Evolutionary conservation across 2,888 invertebrate genomes (phyloP).

Genomic region (Xanthia icteritia): DNA sequence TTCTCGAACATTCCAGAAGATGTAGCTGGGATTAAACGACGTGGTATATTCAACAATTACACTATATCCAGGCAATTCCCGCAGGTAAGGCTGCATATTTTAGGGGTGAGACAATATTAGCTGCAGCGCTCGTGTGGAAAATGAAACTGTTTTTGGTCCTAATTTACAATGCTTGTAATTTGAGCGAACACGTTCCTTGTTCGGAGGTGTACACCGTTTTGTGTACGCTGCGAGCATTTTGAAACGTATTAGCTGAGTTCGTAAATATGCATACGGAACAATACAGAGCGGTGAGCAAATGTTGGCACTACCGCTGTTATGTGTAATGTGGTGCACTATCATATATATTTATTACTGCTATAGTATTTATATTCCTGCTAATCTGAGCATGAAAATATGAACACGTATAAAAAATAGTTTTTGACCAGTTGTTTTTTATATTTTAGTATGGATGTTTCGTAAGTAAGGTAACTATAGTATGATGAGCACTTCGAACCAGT

Average conservation of each 20-base stretch:
- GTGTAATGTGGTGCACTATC: slow-evolving; percentile 59
- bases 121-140: slow-evolving; percentile 91
- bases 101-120: slow-evolving; percentile 89
- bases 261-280: slow-evolving; percentile 79
- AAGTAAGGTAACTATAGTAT: neutral
- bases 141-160: slow-evolving; percentile 88
- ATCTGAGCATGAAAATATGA: slow-evolving; percentile 6
- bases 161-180: slow-evolving; percentile 87
- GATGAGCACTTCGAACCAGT: neutral
- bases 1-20: slow-evolving; percentile 89
- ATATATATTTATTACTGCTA: slow-evolving; percentile 23
- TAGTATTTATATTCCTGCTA: slow-evolving; percentile 38
- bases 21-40: slow-evolving; percentile 88
- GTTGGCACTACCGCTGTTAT: slow-evolving; percentile 63
- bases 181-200: slow-evolving; percentile 80
- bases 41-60: slow-evolving; percentile 89
- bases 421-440: neutral
- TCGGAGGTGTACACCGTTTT: slow-evolving; percentile 72
- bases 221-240: slow-evolving; percentile 78
- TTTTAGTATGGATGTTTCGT: neutral
- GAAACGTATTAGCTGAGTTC: slow-evolving; percentile 79
- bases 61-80: slow-evolving; percentile 83
- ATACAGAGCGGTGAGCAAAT: slow-evolving; percentile 72
- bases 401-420: neutral
- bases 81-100: slow-evolving; percentile 89